Conservation (phyloP, 92 coral and sea anemone species). For the Epizoanthus scotinus region DNA sequence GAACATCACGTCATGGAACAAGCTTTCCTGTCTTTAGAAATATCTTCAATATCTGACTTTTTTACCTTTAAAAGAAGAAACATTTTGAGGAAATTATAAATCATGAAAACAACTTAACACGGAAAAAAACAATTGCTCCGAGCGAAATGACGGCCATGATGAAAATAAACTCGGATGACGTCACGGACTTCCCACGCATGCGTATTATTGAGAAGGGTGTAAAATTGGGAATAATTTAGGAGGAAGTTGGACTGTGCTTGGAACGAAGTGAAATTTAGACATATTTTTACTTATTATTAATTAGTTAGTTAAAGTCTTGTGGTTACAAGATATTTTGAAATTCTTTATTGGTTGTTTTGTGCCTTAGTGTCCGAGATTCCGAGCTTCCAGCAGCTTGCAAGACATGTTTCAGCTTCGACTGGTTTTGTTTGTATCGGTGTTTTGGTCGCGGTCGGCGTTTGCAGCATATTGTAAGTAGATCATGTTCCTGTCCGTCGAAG, state of each 20-base stretch:
- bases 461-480: constrained; percentile 20
- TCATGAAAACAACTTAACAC: too few species aligned
- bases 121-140: too few species aligned
- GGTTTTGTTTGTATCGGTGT: constrained; percentile 12
- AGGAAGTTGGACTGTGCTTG: neutral
- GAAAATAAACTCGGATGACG: constrained; percentile 28
- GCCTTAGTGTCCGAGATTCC: neutral
- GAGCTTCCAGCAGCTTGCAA: constrained; percentile 23
- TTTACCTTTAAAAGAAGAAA: too few species aligned
- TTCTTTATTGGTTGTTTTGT: neutral
- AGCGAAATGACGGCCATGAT: neutral
- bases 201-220: constrained; percentile 2
- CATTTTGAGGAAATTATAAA: too few species aligned
- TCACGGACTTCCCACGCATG: constrained; percentile 20
- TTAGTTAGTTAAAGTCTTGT: neutral
- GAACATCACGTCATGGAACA: too few species aligned
- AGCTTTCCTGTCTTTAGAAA: too few species aligned
- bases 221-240: neutral
- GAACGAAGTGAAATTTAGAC: neutral
- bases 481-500: neutral
- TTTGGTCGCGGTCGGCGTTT: constrained; percentile 32
- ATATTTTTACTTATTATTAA: neutral
- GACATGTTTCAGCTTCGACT: constrained; percentile 21
- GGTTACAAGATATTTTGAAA: neutral
- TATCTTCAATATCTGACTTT: too few species aligned